phyloP scores from a whole-genome alignment of 1,140 invertebrate species.

The Polyergus mexicanus region DNA sequence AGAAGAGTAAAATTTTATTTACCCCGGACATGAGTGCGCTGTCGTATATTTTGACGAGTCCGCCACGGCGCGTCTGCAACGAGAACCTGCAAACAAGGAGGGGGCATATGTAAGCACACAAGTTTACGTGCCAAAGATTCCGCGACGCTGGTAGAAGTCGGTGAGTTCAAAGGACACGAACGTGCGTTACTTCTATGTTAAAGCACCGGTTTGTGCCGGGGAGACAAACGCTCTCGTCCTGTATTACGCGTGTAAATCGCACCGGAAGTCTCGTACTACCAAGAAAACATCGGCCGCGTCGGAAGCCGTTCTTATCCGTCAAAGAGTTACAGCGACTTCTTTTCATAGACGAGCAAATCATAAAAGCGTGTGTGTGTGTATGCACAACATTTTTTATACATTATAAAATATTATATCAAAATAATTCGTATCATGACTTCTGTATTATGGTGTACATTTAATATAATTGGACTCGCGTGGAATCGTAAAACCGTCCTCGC shows the following conservation, averaged over 20 bases:
- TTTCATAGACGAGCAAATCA: not conserved
- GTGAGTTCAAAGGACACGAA: conserved; percentile 66
- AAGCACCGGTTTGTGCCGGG: conserved; percentile 33
- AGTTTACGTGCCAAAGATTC: conserved; percentile 43
- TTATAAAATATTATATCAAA: not conserved
- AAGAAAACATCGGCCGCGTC: conserved; percentile 62
- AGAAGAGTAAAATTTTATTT: conserved; percentile 78
- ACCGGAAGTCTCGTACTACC: conserved; percentile 71
- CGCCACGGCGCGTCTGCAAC: conserved; percentile 93
- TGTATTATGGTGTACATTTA: not conserved
- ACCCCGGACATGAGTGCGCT: conserved; percentile 95
- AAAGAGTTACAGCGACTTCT: not conserved
- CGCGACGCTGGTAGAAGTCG: conserved; percentile 28
- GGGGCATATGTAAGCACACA: conserved; percentile 64
- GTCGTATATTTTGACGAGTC: conserved; percentile 96
- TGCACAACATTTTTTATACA: not conserved
- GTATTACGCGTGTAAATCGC: conserved; percentile 58
- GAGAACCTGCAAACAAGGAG: conserved; percentile 91
- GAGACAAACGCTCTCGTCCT: conserved; percentile 60
- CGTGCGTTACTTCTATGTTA: conserved; percentile 65
- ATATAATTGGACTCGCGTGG: not conserved
- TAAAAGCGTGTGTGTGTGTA: not conserved
- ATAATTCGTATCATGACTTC: not conserved
- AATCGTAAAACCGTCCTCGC: not conserved
- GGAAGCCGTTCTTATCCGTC: not conserved